phyloP scores from a whole-genome alignment of 2,888 invertebrate genomes.

The Orchesellides sinensis region DNA sequence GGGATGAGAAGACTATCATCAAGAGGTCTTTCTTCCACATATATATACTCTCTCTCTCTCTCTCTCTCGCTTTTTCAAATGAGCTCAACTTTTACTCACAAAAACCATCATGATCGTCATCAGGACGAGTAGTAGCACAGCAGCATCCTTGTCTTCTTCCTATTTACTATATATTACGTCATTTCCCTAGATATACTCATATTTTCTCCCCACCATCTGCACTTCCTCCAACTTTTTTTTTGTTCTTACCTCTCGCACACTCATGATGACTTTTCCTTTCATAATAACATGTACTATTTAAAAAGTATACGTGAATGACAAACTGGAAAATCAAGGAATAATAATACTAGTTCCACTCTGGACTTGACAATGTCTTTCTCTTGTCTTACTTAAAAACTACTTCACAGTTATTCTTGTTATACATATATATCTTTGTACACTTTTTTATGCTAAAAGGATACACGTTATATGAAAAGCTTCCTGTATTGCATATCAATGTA shows the following conservation, averaged over 20 bases:
- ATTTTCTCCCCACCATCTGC: not conserved
- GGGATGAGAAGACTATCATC: conserved; percentile 37
- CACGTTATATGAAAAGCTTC: too few relatives aligned
- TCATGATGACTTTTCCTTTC: conserved; percentile 10
- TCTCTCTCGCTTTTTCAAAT: conserved; percentile 32
- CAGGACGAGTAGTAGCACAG: too few relatives aligned
- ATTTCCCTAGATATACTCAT: not conserved
- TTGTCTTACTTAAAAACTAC: too few relatives aligned
- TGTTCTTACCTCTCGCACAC: not conserved
- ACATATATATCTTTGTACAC: too few relatives aligned
- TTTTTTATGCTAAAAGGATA: too few relatives aligned
- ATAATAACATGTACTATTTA: not conserved
- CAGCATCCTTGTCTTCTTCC: not conserved
- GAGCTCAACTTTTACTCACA: conserved; percentile 35
- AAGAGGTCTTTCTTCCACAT: conserved; percentile 46
- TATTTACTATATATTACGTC: not conserved
- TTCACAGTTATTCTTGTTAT: too few relatives aligned
- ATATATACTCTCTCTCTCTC: too few relatives aligned
- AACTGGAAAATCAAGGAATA: conserved; percentile 46
- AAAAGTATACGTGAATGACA: conserved; percentile 33
- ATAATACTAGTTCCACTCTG: too few relatives aligned
- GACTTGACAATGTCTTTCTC: too few relatives aligned
- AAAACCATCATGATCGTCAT: not conserved
- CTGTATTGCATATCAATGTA: too few relatives aligned
- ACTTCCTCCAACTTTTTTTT: not conserved